These are phyloP conservation scores for Ornithoptera alexandrae DNA, from an alignment of 2,888 invertebrate species.

Conservation along the genomic window DNA sequence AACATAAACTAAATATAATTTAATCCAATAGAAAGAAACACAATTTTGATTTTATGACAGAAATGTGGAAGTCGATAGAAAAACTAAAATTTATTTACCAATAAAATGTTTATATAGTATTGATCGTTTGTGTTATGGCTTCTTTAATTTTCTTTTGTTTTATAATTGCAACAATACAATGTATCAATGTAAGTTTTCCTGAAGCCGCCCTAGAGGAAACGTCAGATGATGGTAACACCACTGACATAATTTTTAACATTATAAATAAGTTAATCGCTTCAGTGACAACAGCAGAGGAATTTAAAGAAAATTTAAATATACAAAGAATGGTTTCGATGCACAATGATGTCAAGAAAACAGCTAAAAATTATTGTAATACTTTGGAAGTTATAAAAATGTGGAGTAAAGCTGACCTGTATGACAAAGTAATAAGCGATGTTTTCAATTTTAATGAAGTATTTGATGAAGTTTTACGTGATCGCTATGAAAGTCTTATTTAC, in stretches of 20 bases:
- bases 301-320: constrained; percentile 5
- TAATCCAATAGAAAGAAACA: neutral
- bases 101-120: constrained; percentile 1
- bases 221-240: neutral
- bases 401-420: constrained; percentile 17
- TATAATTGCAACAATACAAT: neutral
- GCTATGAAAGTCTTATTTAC: constrained; percentile 9
- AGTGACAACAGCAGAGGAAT: constrained; percentile 12
- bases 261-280: constrained; percentile 12
- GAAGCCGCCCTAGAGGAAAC: neutral
- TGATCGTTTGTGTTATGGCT: constrained; percentile 6
- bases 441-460: constrained; percentile 25
- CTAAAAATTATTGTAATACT: constrained; percentile 2
- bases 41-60: neutral
- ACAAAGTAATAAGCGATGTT: constrained; percentile 14
- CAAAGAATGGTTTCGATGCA: constrained; percentile 4
- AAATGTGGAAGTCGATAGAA: neutral
- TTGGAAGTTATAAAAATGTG: neutral
- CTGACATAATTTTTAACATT: constrained; percentile 12
- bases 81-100: neutral
- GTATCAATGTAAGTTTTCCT: neutral
- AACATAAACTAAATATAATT: neutral
- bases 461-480: constrained; percentile 18
- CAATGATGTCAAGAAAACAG: constrained; percentile 7
- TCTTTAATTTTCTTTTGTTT: constrained; percentile 2